These are phyloP conservation scores for Corythucha ciliata DNA, from an alignment of 2,888 invertebrate genomes.

Conservation along the genomic window DNA sequence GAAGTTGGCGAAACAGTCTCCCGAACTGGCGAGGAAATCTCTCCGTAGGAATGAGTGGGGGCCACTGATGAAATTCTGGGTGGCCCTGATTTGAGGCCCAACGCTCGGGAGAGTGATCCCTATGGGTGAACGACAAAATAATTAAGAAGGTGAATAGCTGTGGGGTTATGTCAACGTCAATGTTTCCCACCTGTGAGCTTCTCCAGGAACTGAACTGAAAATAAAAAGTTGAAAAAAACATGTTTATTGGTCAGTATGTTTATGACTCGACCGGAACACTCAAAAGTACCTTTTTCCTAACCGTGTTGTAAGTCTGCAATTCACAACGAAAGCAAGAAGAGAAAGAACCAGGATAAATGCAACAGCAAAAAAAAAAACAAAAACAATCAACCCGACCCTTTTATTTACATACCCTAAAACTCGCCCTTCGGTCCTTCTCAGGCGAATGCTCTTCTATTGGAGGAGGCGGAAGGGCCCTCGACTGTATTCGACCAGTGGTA, in stretches of 20 bases:
- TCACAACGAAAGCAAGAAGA: constrained; percentile 14
- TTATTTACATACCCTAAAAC: constrained; percentile 28
- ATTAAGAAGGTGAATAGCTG: background rate
- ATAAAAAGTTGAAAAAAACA: constrained; percentile 16
- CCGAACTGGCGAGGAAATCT: constrained; percentile 50
- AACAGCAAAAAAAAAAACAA: constrained; percentile 1
- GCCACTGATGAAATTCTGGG: too few relatives aligned
- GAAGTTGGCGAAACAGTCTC: constrained; percentile 46
- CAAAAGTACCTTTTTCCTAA: constrained; percentile 28
- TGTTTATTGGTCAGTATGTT: background rate
- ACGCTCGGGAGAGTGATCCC: constrained; percentile 64
- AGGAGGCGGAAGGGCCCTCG: constrained; percentile 28
- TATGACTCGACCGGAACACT: background rate
- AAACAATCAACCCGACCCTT: background rate
- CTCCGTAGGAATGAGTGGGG: constrained; percentile 25
- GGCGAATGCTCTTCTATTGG: constrained; percentile 28
- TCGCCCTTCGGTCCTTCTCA: constrained; percentile 26
- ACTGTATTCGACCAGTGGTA: constrained; percentile 27
- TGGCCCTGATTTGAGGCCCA: constrained; percentile 52
- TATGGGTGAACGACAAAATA: constrained; percentile 41
- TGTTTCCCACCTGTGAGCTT: constrained; percentile 41
- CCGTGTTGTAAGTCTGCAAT: constrained; percentile 43
- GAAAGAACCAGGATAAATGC: background rate
- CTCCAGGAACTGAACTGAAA: constrained; percentile 42
- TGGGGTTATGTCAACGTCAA: background rate